Conservation (phyloP, 2,113 vertebrate genomes). For the Pollimyrus isidori region DNA sequence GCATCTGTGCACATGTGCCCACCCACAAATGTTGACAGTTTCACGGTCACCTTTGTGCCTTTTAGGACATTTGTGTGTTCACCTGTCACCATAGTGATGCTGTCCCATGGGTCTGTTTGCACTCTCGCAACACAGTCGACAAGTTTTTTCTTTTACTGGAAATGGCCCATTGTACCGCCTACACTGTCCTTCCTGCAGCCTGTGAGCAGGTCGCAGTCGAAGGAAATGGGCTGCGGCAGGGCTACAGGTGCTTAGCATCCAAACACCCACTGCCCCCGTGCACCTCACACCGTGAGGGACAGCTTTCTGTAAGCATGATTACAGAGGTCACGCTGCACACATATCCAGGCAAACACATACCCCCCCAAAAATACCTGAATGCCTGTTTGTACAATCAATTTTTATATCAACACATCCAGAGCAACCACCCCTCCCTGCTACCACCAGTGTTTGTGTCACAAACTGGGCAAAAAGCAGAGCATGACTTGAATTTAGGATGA, state of each 20-base stretch:
- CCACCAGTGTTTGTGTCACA: neutral
- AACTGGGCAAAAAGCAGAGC: neutral
- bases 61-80: conserved; percentile 38
- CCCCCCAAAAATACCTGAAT: neutral
- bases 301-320: neutral
- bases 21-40: conserved; percentile 31
- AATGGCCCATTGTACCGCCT: conserved; percentile 33
- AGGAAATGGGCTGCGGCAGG: neutral
- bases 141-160: conserved; percentile 35
- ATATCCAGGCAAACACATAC: neutral
- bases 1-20: neutral
- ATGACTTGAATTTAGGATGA: conserved; percentile 4
- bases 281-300: neutral
- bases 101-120: conserved; percentile 15
- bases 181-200: conserved; percentile 26
- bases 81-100: conserved; percentile 42
- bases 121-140: conserved; percentile 33
- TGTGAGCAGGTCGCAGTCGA: neutral
- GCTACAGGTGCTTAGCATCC: neutral
- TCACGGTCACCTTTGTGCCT: conserved; percentile 34
- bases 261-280: neutral
- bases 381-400: neutral
- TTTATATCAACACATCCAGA: neutral
- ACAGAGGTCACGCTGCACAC: neutral
- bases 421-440: neutral